Base-by-base conservation (phyloP, 2,888 invertebrate genomes). In the Scaptomyza polygonia region DNA sequence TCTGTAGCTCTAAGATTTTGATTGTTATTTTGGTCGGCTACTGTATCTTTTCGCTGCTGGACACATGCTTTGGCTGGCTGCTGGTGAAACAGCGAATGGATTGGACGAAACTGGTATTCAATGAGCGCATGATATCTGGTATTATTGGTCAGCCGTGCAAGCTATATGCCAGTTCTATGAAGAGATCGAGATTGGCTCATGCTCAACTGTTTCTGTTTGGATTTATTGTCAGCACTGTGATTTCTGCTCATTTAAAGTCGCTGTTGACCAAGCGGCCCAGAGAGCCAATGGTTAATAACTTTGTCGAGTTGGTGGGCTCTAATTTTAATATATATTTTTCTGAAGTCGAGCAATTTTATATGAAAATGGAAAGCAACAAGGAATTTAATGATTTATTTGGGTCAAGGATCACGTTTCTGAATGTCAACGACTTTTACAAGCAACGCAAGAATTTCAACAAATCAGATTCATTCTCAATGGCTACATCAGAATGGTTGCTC, bases 121-220 rank as follows among this genome's bases (percentile, higher is more conserved):
- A 83, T 18, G 87, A 84, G 9, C 79, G 85, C 29, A 73, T 83
- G 27, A 48, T 83, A 0, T 81, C 82, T 1, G 82, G 71, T 0
- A 54, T 83, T 3, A 47, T 86, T 8, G 82, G 85, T 0, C 85
- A 84, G 47, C 49, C 87, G 0, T 67, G 54, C 0, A 61, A 61
- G 0, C 49, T 83, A 1, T 40, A 59, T 6, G 67, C 65, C 1
- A 27, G 56, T 0, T 45, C 56, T 14, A 67, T 29, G 4, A 29
- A 56, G 5, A 86, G 85, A n/a, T 61, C 85, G 0, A 59, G 61
- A 2, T 45, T 86, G 0, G 53, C 68, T 0, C 66, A 73, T 12
- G 68, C 87, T 2, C 71, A 63, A 7, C 56, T 83, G 1, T 76
- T 86, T 12, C 32, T 83, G 1, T 30, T 84, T 5, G 85, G 87